Evolutionary conservation across 2,888 invertebrate species (phyloP).

Genomic region (Endomychus coccineus): DNA sequence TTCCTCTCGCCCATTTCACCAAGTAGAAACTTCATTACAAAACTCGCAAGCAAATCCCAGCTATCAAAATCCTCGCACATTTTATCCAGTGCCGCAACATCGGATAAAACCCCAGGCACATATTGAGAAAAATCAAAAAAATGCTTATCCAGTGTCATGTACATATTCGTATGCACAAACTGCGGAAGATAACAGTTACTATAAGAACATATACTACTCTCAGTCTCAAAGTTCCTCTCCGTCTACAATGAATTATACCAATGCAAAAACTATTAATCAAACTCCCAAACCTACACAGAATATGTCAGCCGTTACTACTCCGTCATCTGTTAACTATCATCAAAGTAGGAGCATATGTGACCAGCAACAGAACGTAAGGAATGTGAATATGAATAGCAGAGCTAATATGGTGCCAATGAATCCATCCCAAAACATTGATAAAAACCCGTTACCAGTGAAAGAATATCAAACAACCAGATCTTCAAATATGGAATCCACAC

Average conservation of each 20-base stretch:
- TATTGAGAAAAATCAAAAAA: no score
- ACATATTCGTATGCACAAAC: conserved; percentile 18
- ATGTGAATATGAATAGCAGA: no score
- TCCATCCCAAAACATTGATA: no score
- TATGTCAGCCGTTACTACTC: conserved; percentile 48
- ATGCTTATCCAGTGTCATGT: conserved; percentile 17
- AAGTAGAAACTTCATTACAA: conserved; percentile 19
- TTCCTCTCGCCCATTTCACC: conserved; percentile 21
- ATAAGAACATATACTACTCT: conserved; percentile 23
- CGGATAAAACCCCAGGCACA: conserved; percentile 17
- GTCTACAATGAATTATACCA: no score
- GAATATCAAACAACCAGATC: no score
- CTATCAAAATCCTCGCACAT: conserved; percentile 26
- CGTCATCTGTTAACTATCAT: conserved; percentile 44
- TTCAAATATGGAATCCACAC: no score
- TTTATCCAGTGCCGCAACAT: conserved; percentile 29
- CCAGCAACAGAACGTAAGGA: no score
- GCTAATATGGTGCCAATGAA: no score
- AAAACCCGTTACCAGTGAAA: no score
- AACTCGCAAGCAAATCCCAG: conserved; percentile 23
- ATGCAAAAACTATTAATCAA: no score
- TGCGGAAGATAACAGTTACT: conserved; percentile 9
- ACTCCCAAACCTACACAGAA: conserved; percentile 43
- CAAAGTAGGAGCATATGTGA: conserved; percentile 35
- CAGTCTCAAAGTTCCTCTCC: conserved; percentile 16